Base-by-base conservation (phyloP, 2,888 invertebrate species). In the Boloria euphrosyne region DNA sequence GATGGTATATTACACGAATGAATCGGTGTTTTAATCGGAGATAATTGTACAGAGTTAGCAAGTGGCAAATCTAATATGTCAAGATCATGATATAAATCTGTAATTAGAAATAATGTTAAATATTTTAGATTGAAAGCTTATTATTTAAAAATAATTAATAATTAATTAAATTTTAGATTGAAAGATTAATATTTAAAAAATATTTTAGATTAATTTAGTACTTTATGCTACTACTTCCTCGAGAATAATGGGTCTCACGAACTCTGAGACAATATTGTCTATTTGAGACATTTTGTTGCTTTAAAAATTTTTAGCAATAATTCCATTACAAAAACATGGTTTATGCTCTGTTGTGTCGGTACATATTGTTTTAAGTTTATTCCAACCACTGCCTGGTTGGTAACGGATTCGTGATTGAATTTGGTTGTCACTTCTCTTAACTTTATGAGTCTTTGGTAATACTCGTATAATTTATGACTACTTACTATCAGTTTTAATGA, bases 321-420 rank as follows among this genome's bases (percentile, higher is more conserved):
- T 70, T 2, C 72, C 60, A 7, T 68, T 4, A 68, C 81, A 80
- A 60, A 78, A 78, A 55, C 85, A 86, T 0, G 86, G 86, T 62
- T 83, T 77, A 52, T 86, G 84, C 27, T 73, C 68, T 2, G 80
- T 79, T 1, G 86, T 86, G 31, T 86, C 86, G 13, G 78, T 74
- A 59, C 76, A 73, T 2, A 78, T 70, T 17, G 69, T 69, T 6
- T 71, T 69, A 22, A 55, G 51, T 16, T 43, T 46, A 17, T 54
- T 66, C 62, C 31, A 55, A 13, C 10, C 13, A 47, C 22, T 51
- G 64, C 14, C 50, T 60, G 7, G 43, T 44, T 17, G 44, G 10
- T 49, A n/a, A 6, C 6, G 13, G 50, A 10, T 38, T 65, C 18
- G 4, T 44, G n/a, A 38, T 52, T 22, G 27, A 54, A 53, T 65